phyloP scores from a whole-genome alignment of 2,113 vertebrate species.

The Halcyon malimbica region DNA sequence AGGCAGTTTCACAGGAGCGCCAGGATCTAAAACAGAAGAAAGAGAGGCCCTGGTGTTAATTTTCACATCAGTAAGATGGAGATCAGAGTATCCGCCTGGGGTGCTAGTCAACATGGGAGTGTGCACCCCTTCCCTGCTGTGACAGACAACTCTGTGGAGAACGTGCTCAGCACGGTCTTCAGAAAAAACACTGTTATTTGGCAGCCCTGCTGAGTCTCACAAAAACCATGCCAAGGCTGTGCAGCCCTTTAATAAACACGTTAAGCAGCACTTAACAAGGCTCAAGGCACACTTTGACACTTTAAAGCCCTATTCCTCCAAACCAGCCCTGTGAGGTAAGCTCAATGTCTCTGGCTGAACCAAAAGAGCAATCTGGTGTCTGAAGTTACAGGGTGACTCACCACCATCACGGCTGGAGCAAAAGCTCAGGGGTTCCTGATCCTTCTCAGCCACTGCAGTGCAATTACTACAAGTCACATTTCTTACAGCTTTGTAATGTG shows the following conservation, averaged over 20 bases:
- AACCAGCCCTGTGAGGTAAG: neutral
- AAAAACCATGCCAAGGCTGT: neutral
- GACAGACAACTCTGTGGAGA: neutral
- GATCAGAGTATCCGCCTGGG: neutral
- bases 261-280: conserved; percentile 4
- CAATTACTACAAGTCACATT: neutral
- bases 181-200: neutral
- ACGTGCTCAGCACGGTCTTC: neutral
- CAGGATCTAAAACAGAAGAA: conserved; percentile 84
- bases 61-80: neutral
- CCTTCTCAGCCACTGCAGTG: neutral
- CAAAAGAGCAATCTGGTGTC: neutral
- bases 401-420: neutral
- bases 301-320: neutral
- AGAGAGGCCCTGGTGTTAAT: conserved; percentile 37
- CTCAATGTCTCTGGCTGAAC: neutral
- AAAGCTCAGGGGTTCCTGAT: neutral
- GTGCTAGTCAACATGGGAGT: neutral
- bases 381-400: conserved; percentile 31
- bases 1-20: conserved; percentile 94
- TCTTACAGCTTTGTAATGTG: neutral
- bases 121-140: neutral
- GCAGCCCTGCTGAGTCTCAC: neutral
- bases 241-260: neutral
- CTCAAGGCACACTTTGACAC: neutral